phyloP scores from a whole-genome alignment of 53 echinoderm and acorn worm genomes.

The Stichopus horrens region DNA sequence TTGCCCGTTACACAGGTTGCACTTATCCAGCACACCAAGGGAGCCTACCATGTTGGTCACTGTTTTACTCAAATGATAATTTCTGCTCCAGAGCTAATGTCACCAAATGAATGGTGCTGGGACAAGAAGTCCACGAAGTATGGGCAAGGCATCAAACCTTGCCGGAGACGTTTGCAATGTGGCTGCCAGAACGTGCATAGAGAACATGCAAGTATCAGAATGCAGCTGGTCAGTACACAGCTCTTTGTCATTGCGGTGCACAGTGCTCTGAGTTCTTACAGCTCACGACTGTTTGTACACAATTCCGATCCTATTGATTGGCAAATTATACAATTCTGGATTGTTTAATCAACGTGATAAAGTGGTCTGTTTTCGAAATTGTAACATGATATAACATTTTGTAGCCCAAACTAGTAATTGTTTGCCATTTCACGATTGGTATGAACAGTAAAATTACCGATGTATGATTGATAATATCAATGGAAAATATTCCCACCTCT shows the following conservation, averaged over 20 bases:
- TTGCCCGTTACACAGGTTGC: conserved; percentile 50
- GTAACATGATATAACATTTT: no score
- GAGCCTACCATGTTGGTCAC: conserved; percentile 52
- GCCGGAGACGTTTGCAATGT: conserved; percentile 40
- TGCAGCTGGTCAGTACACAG: conserved; percentile 48
- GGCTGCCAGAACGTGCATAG: conserved; percentile 43
- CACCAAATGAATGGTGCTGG: conserved; percentile 57
- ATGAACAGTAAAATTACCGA: no score
- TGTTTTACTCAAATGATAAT: conserved; percentile 24
- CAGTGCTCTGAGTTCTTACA: neutral
- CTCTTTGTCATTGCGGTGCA: conserved; percentile 34
- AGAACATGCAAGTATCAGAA: conserved; percentile 52
- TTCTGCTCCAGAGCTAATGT: conserved; percentile 24
- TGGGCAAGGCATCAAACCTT: conserved; percentile 48
- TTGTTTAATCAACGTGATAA: no score
- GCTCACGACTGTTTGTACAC: neutral
- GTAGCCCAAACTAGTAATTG: no score
- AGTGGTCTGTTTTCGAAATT: no score
- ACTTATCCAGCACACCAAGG: conserved; percentile 54
- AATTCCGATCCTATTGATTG: neutral
- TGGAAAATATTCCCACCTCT: no score
- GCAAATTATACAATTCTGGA: no score
- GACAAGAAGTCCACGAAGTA: neutral
- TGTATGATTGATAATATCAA: no score
- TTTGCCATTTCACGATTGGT: no score